These are phyloP conservation scores for Phataginus tetradactyla DNA, from an alignment of 2,797 vertebrate genomes.

Conservation along the genomic window DNA sequence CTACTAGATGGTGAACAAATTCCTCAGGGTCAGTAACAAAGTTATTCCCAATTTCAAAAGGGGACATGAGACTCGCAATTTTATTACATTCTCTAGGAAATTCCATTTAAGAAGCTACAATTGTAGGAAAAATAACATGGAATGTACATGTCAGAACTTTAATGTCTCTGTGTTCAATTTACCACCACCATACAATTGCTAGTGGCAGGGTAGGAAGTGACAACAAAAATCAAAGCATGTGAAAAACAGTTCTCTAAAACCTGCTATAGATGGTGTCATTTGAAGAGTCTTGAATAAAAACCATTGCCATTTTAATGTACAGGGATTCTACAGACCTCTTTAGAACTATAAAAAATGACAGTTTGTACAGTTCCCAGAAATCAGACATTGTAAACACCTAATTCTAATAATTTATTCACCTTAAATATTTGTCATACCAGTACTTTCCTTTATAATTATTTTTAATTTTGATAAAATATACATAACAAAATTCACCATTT, in stretches of 20 bases:
- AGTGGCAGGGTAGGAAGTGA: conserved; percentile 3
- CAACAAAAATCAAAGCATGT: not conserved
- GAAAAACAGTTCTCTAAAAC: not conserved
- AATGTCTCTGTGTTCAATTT: conserved; percentile 45
- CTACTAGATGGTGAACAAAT: not conserved
- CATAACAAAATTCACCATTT: not conserved
- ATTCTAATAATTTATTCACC: not conserved
- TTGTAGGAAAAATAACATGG: not conserved
- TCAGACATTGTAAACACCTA: not conserved
- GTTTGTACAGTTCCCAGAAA: not conserved
- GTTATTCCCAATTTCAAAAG: conserved; percentile 27
- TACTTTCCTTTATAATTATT: not conserved
- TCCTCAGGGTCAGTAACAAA: conserved; percentile 35
- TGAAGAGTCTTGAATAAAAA: not conserved
- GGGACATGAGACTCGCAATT: not conserved
- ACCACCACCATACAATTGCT: conserved; percentile 8
- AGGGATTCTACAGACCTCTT: not conserved
- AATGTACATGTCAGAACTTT: conserved; percentile 19
- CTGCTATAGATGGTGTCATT: not conserved
- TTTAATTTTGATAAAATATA: not conserved
- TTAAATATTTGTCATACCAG: not conserved
- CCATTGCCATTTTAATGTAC: not conserved
- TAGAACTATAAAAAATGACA: not conserved
- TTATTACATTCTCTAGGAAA: conserved; percentile 50
- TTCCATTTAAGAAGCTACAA: conserved; percentile 32